Percentiles rank a stretch among this genome's conserved stretches.
Evolutionary conservation across 2,888 invertebrate species (phyloP).

Genomic region (Anorthoa munda): DNA sequence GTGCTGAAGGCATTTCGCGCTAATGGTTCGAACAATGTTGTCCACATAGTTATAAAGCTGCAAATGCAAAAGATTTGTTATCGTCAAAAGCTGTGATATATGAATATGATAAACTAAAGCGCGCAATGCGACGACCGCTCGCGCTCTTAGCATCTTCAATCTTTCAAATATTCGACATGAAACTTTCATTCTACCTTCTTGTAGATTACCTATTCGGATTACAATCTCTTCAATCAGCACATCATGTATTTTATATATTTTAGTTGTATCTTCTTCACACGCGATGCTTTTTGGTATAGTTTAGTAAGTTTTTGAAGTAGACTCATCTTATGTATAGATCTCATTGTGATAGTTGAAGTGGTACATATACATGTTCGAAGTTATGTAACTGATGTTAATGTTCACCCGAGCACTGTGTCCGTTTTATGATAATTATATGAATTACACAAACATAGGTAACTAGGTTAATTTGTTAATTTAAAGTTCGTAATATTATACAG

Average conservation of each 20-base stretch:
- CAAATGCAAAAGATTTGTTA: slow-evolving; percentile 91
- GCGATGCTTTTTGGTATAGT: slow-evolving; percentile 66
- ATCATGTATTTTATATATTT: slow-evolving; percentile 86
- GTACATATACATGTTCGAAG: slow-evolving; percentile 45
- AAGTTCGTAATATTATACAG: slow-evolving; percentile 52
- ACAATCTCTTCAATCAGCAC: slow-evolving; percentile 83
- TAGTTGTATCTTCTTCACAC: slow-evolving; percentile 62
- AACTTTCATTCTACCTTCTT: slow-evolving; percentile 75
- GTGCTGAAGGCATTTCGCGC: slow-evolving; percentile 69
- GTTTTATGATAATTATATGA: slow-evolving; percentile 43
- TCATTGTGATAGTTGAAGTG: slow-evolving; percentile 59
- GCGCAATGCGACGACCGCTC: slow-evolving; percentile 81
- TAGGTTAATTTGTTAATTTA: slow-evolving; percentile 62
- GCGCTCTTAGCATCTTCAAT: slow-evolving; percentile 82
- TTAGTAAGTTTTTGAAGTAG: slow-evolving; percentile 48
- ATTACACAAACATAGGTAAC: slow-evolving; percentile 48
- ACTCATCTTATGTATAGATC: slow-evolving; percentile 47
- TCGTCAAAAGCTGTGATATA: slow-evolving; percentile 91
- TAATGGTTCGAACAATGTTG: slow-evolving; percentile 89
- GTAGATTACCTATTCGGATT: slow-evolving; percentile 72
- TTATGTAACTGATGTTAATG: slow-evolving; percentile 32
- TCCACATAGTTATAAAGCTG: slow-evolving; percentile 86
- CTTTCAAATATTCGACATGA: slow-evolving; percentile 74
- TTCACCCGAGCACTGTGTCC: slow-evolving; percentile 56
- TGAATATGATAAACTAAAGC: slow-evolving; percentile 86